Evolutionary conservation across 1,140 invertebrate species (phyloP), one percentile per base, ranked within the genome.

Genomic region (Trichonephila clavipes): DNA sequence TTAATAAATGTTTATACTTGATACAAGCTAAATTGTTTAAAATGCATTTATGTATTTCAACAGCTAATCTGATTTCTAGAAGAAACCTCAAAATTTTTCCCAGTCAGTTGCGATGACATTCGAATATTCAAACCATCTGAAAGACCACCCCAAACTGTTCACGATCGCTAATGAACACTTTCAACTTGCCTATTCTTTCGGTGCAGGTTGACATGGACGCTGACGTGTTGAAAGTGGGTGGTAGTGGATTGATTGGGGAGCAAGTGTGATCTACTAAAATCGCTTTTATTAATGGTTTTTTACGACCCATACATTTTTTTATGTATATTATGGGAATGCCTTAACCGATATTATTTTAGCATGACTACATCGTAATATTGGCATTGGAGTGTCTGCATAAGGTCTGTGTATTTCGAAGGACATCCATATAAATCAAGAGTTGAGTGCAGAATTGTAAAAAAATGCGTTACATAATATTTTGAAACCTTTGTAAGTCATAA

Each of bases 231-330:
- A 77, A 77, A 77, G 34, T 24, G 69, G 72, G 28, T 40, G n/a
- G 28, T 40, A 18, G 28, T 3, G 34, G 72, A 40, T 34, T 12
- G 16, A 19, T 18, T 1, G 34, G 28, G 72, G 66, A 69, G 24
- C 8, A 69, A 69, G 72, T 77, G 72, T 77, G 72, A 77, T 34
- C 72, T 77, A 40, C 72, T 77, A 77, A 77, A 77, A 77, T 77
- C 28, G 28, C 72, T 40, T 34, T 18, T 77, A 77, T 77, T 77
- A 77, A 77, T 77, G 28, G 72, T 18, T 19, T 77, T 34, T 40
- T 77, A 18, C 16, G 72, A 18, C 18, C 72, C 14, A 40, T 77
- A 77, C 12, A 18, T 77, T 34, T 40, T 40, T 77, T 77, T 34
- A 34, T 7, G 14, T 16, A 18, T 16, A 77, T 77, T 34, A 77